Evolutionary conservation across 2,113 vertebrate species (phyloP), one percentile per base, ranked within the genome.

Genomic region (Haliaeetus leucogaster): DNA sequence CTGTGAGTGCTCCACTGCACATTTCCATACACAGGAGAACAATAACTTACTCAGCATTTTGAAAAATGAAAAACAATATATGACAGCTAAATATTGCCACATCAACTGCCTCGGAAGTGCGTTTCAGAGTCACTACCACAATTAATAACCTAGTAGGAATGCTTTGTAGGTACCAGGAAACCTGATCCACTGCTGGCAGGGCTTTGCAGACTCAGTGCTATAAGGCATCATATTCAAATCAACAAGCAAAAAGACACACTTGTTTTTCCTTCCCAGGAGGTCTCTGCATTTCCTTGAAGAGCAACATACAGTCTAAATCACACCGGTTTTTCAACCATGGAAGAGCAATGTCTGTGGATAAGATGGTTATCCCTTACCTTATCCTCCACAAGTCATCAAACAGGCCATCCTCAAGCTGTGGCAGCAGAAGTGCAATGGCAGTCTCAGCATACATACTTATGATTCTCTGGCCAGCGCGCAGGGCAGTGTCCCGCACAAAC

Each of bases 341-440:
- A 58, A 70, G 26, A 29, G n/a, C 27, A 73, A 27, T 0, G 0
- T 32, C 62, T 56, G 45, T 36, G 30, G 38, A 6, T 52, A 21
- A 77, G n/a, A 13, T 13, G 29, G 32, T 16, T 68, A 6, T 30
- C 45, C 48, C 89, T 86, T 71, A 99, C 99, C 99, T 99, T 97
- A 99, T 99, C 94, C 99, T 99, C 99, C 99, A 99, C 82, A 99
- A 98, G 96, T 99, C 99, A 32, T 99, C 99, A 30, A 99, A 99
- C 84, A 99, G 98, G 62, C 99, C 99, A 68, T 99, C 99, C 82
- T 99, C 99, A n/a, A 99, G 98, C 97, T 99, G 99, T 1, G 99
- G 99, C 91, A 99, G 98, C 63, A 99, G 98, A 40, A 99, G 98
- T 0, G 99, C 98, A 0, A 99, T 99, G 93, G 99, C 99, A 0